These are phyloP conservation scores for Atta colombica DNA, from an alignment of 1,140 invertebrate genomes.

Conservation along the genomic window DNA sequence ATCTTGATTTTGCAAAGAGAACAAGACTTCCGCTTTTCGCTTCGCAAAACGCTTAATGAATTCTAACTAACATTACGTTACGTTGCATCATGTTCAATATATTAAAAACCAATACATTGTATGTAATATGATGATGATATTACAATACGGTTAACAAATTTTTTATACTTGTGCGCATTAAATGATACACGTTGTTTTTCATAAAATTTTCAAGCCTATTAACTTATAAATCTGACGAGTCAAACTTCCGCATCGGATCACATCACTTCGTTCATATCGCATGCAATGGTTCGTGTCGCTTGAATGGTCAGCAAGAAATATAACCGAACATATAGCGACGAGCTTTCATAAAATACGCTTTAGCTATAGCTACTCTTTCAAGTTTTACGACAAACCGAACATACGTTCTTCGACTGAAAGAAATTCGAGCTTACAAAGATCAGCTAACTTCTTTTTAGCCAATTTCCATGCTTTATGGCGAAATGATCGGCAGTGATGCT, in stretches of 20 bases:
- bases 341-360: conserved; percentile 41
- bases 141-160: neutral
- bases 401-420: conserved; percentile 30
- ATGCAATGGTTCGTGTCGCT: conserved; percentile 6
- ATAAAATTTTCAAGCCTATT: neutral
- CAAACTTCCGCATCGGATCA: conserved; percentile 12
- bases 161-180: neutral
- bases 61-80: neutral
- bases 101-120: conserved; percentile 2
- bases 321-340: conserved; percentile 2
- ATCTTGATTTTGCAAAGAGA: conserved; percentile 54
- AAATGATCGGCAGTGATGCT: conserved; percentile 65
- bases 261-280: neutral
- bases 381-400: conserved; percentile 14
- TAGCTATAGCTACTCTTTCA: conserved; percentile 15
- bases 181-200: neutral
- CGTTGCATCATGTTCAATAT: neutral
- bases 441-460: conserved; percentile 63
- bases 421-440: conserved; percentile 71
- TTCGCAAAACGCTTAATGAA: conserved; percentile 39
- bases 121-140: neutral
- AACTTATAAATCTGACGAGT: conserved; percentile 26
- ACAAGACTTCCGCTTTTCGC: conserved; percentile 53
- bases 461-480: conserved; percentile 62
- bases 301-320: conserved; percentile 24